Evolutionary conservation across 2,888 invertebrate genomes (phyloP), one percentile per base, ranked within the genome.

Genomic region (Drosophila tanythrix): DNA sequence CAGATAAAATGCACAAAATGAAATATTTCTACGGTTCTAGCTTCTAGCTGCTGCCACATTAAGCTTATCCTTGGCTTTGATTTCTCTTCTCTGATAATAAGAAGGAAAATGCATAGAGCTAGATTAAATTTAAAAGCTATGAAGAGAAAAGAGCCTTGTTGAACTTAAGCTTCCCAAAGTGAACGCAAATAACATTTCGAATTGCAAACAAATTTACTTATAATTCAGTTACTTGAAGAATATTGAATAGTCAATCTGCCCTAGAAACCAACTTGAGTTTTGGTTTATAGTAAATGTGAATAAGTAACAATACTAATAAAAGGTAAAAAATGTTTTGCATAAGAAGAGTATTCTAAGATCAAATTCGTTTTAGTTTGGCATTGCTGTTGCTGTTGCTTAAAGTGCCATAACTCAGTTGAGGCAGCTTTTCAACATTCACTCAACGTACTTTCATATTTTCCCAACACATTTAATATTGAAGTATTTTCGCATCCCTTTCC

Each of bases 381-480:
- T 18, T 76, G n/a, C 10, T 10, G 27, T 27, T 21, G 21, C 21
- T 21, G 21, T 21, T 35, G 40, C 25, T 48, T 58, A 2, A 68
- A 48, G 31, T 56, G 38, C 3, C 35, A 10, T 2, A 48, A 15
- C 27, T 51, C 35, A 38, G 51, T 57, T 55, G 11, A 18, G 51
- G 21, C 48, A n/a, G 36, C 57, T 48, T 50, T 60, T 74, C 38
- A 65, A n/a, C 51, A 58, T 50, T 75, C 53, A 48, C 46, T 50
- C 51, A 65, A 43, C 53, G 61, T 58, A 61, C 57, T 72, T 64
- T 63, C 77, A 66, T 53, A 74, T 67, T 64, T 58, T 66, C 67
- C 21, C 81, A 76, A 50, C 63, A 80, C 71, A 80, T 80, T 78
- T 76, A 61, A 76, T 80, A 75, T 68, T 65, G 60, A 72, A 35